Base-by-base conservation (phyloP, 2,113 vertebrate genomes). In the Girardinichthys multiradiatus region DNA sequence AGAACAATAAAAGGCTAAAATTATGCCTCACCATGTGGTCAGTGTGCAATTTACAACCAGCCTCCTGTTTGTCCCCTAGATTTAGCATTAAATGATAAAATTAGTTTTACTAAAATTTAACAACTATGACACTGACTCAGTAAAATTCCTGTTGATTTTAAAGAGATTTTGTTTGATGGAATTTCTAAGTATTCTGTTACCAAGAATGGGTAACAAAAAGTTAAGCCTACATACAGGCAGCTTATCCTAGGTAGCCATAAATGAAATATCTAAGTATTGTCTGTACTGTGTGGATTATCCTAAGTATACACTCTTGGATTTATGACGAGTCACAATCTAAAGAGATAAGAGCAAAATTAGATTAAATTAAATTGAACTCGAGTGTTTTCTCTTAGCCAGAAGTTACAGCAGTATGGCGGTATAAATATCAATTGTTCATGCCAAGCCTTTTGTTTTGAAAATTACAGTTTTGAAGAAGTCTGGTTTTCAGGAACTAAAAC, bases 1-100 rank as follows among this genome's bases (percentile, higher is more conserved):
- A 65, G n/a, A 68, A 29, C 21, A 77, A 39, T 62, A 60, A 70
- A 1, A 57, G 64, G 2, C 19, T 28, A 39, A 67, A 76, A 64
- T 7, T 6, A 29, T 26, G 24, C 30, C 28, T 68, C 14, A 28
- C 7, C n/a, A 17, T 31, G 29, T 62, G 60, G 30, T 62, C 35
- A 45, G 9, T 1, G 19, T 33, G 0, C 17, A 30, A 19, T 4
- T 15, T 5, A 30, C 2, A 31, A 15, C 4, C 6, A 30, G 2
- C 31, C 15, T 7, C 6, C 11, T 60, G 0, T 39, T 64, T 39
- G 11, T 61, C 29, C 29, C 14, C 19, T 21, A 64, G 1, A 21
- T 14, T 35, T 26, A n/a, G n/a, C 14, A 61, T 30, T 31, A 30
- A 61, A 45, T 1, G 14, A 17, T 42, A 42, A 4, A 45, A 45